Evolutionary conservation across 2,888 invertebrate genomes (phyloP), one percentile per base, ranked within the genome.

Genomic region (Morpho helenor): DNA sequence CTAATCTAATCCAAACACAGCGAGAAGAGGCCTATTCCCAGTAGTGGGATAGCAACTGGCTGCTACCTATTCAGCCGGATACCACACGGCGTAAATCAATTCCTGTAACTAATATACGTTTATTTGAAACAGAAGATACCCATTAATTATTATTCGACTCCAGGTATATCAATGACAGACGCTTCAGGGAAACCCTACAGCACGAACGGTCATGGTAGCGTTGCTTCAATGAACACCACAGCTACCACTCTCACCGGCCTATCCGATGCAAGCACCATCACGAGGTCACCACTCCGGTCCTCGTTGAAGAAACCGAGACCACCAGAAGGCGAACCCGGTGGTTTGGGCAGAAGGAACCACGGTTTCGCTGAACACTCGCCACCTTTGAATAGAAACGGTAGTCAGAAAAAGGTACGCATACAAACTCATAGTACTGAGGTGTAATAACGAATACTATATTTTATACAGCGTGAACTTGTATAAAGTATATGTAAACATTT

Each of bases 391-490:
- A 91, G 97, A 57, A 96, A 96, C 71, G 96, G 96, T 0, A 97
- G 96, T 74, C 95, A 96, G 75, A 97, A 97, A 80, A 97, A 97
- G 88, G 97, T 97, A 61, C 93, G 97, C 63, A 97, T 97, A 80
- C 96, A 97, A 79, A 97, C 97, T 44, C 96, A 96, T 79, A 97
- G 97, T 77, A 97, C 97, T 47, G 97, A 97, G 81, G 97, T 97
- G 64, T 97, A 68, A 80, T 57, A 57, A 16, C 16, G 16, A 22
- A 49, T 16, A 52, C 41, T n/a, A 40, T 22, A 42, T 7, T 8
- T 31, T 16, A 3, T 31, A 31, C 31, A 5, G 31, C 5, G 31
- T 31, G 3, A 31, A 31, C 5, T 31, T 31, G 31, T 5, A 31
- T 31, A 5, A 5, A 31, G 31, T 31, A 16, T 16, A 16, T 16